These are phyloP conservation scores for Drosophila tropicalis DNA, from an alignment of 1,140 invertebrate genomes.

Conservation along the genomic window DNA sequence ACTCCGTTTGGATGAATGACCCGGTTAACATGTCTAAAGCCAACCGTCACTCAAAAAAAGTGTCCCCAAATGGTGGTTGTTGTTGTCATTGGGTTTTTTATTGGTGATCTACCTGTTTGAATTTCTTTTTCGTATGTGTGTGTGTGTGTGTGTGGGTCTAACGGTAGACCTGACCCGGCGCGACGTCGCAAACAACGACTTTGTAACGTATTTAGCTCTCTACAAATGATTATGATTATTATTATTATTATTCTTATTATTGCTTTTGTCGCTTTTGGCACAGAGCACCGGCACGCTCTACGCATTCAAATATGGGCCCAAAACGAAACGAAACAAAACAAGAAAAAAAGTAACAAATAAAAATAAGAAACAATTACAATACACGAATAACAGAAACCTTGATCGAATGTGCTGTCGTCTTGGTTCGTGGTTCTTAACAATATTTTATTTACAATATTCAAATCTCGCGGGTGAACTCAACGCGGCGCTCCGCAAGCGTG, in stretches of 20 bases:
- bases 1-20: neutral
- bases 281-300: neutral
- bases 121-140: conserved; percentile 54
- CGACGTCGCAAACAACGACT: conserved; percentile 26
- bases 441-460: neutral
- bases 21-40: conserved; percentile 33
- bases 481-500: conserved; percentile 3
- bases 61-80: conserved; percentile 39
- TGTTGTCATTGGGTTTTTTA: conserved; percentile 18
- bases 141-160: conserved; percentile 31
- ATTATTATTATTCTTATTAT: neutral
- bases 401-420: neutral
- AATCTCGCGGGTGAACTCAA: neutral
- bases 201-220: conserved; percentile 8
- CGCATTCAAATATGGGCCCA: conserved; percentile 6
- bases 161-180: conserved; percentile 74
- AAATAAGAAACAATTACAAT: neutral
- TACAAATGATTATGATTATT: neutral
- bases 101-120: conserved; percentile 48
- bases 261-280: conserved; percentile 4
- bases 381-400: neutral
- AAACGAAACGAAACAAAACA: neutral
- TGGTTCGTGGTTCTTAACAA: conserved; percentile 8
- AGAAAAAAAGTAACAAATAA: neutral
- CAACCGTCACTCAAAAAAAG: conserved; percentile 58